Base-by-base conservation (phyloP, 2,113 vertebrate genomes). In the Salvelinus namaycush region DNA sequence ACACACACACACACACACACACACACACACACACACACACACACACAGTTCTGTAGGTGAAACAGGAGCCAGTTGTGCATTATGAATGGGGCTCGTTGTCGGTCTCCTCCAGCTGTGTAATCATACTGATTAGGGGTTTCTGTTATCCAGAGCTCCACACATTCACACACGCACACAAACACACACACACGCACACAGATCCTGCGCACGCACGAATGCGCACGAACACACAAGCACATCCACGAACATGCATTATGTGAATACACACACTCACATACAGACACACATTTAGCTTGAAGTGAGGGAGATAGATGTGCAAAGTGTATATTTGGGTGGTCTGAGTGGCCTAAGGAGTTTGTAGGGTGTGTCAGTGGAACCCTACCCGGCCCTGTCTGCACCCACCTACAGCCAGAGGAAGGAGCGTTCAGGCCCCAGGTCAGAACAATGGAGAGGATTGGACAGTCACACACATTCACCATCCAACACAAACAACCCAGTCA, bases 31-130 rank as follows among this genome's bases (percentile, higher is more conserved):
- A 67, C 71, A 74, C 74, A 74, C 57, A 59, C 68, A 44, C 39
- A 44, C 39, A 44, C 39, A 44, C 39, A 44, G 39, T 65, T 65
- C 67, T 83, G 87, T 86, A 90, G 84, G 87, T 91, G 87, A 88
- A 92, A 88, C 77, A 79, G 68, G 79, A 89, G 80, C 74, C 79
- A 24, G 75, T 78, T 70, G 72, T 64, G 64, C 16, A 39, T 24
- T 66, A 88, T 92, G 90, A 92, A 92, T 90, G 81, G 90, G 81
- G 82, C 59, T 80, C 75, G 82, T 91, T 91, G 90, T 91, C 76
- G 76, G 81, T 78, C 76, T 73, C 68, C 77, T 81, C 70, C 90
- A 90, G 89, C 90, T 90, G 90, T 91, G 84, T 88, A 91, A 90
- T 88, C 89, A 89, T 77, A 74, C 81, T 87, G 88, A 87, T 87